Conservation (phyloP, 2,797 vertebrate species). For the Perodicticus potto region DNA sequence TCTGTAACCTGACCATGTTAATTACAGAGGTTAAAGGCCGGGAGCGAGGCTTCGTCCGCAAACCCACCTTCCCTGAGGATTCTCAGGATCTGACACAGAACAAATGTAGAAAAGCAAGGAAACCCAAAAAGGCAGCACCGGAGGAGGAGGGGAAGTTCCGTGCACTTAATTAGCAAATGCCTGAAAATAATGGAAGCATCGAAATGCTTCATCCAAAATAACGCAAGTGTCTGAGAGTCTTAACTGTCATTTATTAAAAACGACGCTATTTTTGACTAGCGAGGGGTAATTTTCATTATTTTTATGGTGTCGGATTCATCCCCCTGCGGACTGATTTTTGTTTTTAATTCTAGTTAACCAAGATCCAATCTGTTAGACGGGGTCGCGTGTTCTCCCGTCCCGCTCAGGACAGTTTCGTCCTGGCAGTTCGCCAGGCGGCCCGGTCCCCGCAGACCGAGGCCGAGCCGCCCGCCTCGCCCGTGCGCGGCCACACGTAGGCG, state of each 20-base stretch:
- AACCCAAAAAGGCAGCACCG: not conserved
- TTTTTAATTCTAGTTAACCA: not conserved
- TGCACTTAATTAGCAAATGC: not conserved
- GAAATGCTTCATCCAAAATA: constrained; percentile 14
- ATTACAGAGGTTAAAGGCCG: constrained; percentile 46
- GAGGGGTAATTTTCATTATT: not conserved
- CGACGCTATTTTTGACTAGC: not conserved
- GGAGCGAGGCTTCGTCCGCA: not conserved
- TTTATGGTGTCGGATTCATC: not conserved
- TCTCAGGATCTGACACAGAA: not conserved
- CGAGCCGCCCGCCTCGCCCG: not conserved
- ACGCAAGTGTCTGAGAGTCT: not conserved
- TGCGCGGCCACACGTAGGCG: constrained; percentile 73
- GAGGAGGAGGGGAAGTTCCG: not conserved
- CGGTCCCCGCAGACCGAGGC: not conserved
- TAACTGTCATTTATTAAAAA: not conserved
- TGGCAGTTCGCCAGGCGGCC: not conserved
- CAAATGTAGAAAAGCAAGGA: not conserved
- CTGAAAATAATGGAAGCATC: too few relatives aligned
- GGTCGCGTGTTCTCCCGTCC: not conserved
- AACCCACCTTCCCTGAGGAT: not conserved
- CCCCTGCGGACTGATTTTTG: not conserved
- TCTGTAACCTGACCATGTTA: not conserved
- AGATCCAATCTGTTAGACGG: not conserved
- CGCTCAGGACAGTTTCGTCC: not conserved